Conservation (phyloP, 1,140 invertebrate genomes). For the Monomorium pharaonis region DNA sequence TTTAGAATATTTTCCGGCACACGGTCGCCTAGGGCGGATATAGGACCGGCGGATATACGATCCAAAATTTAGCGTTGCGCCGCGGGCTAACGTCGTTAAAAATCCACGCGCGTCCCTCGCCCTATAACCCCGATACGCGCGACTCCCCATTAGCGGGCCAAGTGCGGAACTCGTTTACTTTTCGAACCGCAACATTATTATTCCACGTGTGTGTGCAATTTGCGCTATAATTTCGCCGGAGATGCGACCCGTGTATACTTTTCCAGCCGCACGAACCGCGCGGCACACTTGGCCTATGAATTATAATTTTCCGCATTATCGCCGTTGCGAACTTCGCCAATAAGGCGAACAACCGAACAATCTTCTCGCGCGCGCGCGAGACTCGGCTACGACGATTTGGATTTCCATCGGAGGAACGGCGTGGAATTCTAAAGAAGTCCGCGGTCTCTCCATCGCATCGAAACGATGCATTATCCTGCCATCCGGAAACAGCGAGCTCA, state of each 20-base stretch:
- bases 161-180: not conserved
- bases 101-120: not conserved
- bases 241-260: not conserved
- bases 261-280: constrained; percentile 1
- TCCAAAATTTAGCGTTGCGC: not conserved
- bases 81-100: not conserved
- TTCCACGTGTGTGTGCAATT: not conserved
- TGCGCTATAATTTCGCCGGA: not conserved
- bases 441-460: not conserved
- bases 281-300: not conserved
- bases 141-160: not conserved
- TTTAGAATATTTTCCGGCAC: constrained; percentile 10
- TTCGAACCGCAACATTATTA: not conserved
- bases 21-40: not conserved
- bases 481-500: not conserved
- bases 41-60: not conserved
- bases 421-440: constrained; percentile 22
- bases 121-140: not conserved
- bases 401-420: not conserved
- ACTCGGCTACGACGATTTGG: not conserved
- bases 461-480: constrained; percentile 30
- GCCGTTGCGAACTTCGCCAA: constrained; percentile 13
- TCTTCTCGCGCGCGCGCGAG: not conserved
- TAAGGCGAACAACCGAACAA: not conserved
- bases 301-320: constrained; percentile 17